phyloP scores from a whole-genome alignment of 64 coral and sea anemone species.

The Porites lutea region DNA sequence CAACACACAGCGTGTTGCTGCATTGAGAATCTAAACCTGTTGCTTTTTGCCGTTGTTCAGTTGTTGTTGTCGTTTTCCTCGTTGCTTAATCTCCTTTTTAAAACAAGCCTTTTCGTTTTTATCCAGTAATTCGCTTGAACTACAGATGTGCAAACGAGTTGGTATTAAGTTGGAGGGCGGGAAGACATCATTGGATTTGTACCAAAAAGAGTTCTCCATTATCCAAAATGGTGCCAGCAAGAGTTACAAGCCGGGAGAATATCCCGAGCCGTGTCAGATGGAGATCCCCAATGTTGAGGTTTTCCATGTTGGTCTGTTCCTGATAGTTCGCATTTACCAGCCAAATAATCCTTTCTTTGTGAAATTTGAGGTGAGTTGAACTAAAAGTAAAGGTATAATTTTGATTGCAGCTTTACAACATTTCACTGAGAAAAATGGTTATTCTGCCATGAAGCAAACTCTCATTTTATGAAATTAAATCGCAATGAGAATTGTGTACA shows the following conservation, averaged over 20 bases:
- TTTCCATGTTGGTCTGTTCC: conserved; percentile 81
- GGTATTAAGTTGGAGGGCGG: conserved; percentile 40
- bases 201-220: conserved; percentile 77
- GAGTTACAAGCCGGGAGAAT: conserved; percentile 76
- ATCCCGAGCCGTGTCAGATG: conserved; percentile 75
- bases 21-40: too few species aligned
- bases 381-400: background rate
- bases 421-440: too few species aligned
- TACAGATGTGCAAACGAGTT: conserved; percentile 95
- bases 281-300: conserved; percentile 71
- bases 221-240: conserved; percentile 48
- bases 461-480: too few species aligned
- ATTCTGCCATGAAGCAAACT: too few species aligned
- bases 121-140: conserved; percentile 75
- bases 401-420: too few species aligned
- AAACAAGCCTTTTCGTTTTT: background rate
- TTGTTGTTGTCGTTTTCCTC: too few species aligned
- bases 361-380: conserved; percentile 81
- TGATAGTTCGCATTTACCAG: conserved; percentile 76
- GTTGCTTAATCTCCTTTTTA: too few species aligned
- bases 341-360: conserved; percentile 57
- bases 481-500: too few species aligned
- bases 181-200: conserved; percentile 51
- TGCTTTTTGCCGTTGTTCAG: too few species aligned
- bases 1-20: too few species aligned